Percentiles rank a stretch among this genome's conserved stretches.
Conservation (phyloP, 1,140 invertebrate genomes). For the Drosophila tani region DNA sequence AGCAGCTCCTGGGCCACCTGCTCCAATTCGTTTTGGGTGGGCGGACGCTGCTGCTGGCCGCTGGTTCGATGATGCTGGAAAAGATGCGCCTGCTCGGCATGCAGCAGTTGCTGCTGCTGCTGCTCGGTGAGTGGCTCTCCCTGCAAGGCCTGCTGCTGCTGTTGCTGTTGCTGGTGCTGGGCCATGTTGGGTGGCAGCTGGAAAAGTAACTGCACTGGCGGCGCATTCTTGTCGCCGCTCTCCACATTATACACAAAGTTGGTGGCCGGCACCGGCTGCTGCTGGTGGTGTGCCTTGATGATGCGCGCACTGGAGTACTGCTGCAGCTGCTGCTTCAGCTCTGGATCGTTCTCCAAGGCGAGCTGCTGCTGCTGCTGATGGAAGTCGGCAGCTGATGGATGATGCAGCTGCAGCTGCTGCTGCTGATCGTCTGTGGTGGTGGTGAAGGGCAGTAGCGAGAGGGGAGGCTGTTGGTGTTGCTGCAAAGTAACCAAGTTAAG, state of each 20-base stretch:
- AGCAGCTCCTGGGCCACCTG: constrained; percentile 76
- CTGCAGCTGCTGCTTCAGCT: constrained; percentile 85
- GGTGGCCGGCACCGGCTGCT: constrained; percentile 77
- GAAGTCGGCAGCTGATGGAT: constrained; percentile 82
- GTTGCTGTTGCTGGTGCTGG: constrained; percentile 53
- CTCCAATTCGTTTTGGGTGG: constrained; percentile 82
- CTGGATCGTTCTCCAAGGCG: constrained; percentile 59
- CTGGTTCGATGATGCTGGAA: constrained; percentile 84
- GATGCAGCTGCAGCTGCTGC: constrained; percentile 85
- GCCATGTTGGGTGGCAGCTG: constrained; percentile 73
- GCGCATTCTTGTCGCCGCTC: constrained; percentile 73
- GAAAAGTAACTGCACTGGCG: constrained; percentile 81
- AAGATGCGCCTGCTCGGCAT: constrained; percentile 80
- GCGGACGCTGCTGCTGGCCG: constrained; percentile 68
- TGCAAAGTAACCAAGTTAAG: not conserved
- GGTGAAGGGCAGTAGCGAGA: constrained; percentile 71
- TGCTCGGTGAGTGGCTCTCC: constrained; percentile 26
- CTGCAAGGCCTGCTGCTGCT: constrained; percentile 39
- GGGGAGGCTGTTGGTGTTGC: constrained; percentile 81
- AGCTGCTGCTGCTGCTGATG: constrained; percentile 64
- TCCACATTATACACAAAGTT: constrained; percentile 84
- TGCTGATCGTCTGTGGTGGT: constrained; percentile 81
- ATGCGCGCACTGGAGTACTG: constrained; percentile 77
- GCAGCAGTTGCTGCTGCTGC: constrained; percentile 61
- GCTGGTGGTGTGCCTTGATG: constrained; percentile 83